phyloP scores from a whole-genome alignment of 2,113 vertebrate species.

The Myrmophylax atrothorax region DNA sequence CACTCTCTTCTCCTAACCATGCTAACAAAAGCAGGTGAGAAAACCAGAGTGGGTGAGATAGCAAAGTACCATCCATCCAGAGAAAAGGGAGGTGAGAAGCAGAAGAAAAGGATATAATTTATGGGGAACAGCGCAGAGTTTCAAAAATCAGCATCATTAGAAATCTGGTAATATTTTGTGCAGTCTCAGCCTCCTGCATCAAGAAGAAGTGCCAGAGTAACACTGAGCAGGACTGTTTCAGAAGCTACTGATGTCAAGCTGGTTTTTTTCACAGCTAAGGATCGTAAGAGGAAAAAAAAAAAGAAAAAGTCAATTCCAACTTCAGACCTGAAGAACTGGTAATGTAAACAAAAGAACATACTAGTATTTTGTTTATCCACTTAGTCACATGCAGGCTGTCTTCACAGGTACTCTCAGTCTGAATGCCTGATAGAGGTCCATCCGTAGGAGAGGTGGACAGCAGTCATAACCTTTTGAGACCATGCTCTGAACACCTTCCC shows the following conservation, averaged over 20 bases:
- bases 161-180: neutral
- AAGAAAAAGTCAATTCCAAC: neutral
- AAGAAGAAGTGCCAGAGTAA: neutral
- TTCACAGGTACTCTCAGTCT: neutral
- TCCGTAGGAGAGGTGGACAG: neutral
- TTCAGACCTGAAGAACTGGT: neutral
- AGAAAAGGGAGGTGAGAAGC: neutral
- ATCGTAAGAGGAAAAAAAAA: fast-evolving
- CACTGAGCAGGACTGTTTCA: neutral
- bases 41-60: neutral
- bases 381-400: neutral
- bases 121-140: neutral
- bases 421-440: neutral
- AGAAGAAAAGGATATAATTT: neutral
- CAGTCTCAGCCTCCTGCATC: neutral
- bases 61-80: neutral
- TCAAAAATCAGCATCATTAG: neutral
- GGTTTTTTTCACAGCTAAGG: neutral
- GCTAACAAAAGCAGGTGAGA: neutral
- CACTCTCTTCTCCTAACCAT: neutral
- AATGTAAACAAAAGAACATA: neutral
- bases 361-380: neutral
- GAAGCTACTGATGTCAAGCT: neutral
- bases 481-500: neutral
- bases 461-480: neutral